Evolutionary conservation across 2,113 vertebrate species (phyloP).

Genomic region (Alces alces): DNA sequence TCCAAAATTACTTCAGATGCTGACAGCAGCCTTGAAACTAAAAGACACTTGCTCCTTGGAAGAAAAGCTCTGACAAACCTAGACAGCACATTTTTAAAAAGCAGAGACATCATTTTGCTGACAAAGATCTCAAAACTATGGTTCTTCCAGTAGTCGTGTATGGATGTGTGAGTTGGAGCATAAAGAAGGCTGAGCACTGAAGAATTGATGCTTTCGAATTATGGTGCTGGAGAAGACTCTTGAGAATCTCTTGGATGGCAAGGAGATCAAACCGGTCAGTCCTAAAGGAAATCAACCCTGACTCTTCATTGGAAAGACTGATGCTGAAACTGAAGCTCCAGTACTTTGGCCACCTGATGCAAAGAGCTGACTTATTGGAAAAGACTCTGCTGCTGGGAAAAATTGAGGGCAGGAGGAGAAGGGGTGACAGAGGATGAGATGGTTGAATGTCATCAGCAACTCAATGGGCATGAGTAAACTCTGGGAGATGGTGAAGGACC

Average conservation of each 20-base stretch:
- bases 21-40: neutral
- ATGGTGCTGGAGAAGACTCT: neutral
- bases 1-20: neutral
- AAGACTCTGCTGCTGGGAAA: neutral
- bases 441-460: neutral
- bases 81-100: neutral
- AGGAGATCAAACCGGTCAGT: neutral
- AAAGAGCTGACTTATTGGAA: neutral
- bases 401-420: neutral
- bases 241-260: neutral
- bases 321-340: neutral
- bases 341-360: neutral
- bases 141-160: neutral
- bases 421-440: neutral
- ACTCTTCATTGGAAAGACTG: neutral
- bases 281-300: neutral
- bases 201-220: neutral
- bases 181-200: neutral
- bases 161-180: neutral
- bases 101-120: neutral
- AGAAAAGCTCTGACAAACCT: neutral
- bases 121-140: neutral
- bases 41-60: neutral
- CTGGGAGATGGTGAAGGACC: neutral
- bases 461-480: neutral